phyloP scores from a whole-genome alignment of 2,797 vertebrate genomes.

The Zenarchopterus dispar region DNA sequence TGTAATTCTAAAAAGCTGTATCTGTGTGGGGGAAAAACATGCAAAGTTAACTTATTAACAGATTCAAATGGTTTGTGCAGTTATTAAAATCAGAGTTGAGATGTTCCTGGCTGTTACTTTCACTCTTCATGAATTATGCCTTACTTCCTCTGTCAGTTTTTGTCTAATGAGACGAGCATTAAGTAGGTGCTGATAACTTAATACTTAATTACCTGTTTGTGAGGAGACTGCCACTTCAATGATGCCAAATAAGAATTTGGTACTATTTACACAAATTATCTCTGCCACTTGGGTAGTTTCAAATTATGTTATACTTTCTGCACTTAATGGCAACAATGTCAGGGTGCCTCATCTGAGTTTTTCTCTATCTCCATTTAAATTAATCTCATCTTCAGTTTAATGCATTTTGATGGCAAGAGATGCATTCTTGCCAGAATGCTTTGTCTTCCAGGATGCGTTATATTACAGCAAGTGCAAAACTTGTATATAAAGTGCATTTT shows the following conservation, averaged over 20 bases:
- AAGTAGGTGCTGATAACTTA: slow-evolving; percentile 17
- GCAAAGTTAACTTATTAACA: slow-evolving; percentile 9
- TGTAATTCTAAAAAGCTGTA: slow-evolving; percentile 16
- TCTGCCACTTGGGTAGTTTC: slow-evolving; percentile 22
- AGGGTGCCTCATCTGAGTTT: slow-evolving; percentile 4
- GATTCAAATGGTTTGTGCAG: slow-evolving; percentile 4
- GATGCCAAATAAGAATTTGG: slow-evolving; percentile 19
- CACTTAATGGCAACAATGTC: slow-evolving; percentile 9
- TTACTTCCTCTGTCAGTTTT: slow-evolving; percentile 1
- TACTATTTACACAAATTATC: slow-evolving; percentile 3
- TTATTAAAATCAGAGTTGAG: background rate
- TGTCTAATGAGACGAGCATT: slow-evolving; percentile 34
- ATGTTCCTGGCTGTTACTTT: background rate
- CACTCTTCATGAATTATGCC: slow-evolving; percentile 3
- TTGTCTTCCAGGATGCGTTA: background rate
- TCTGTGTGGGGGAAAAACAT: slow-evolving; percentile 10
- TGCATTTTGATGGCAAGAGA: slow-evolving; percentile 18
- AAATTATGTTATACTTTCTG: slow-evolving; percentile 30
- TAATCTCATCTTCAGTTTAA: slow-evolving; percentile 12
- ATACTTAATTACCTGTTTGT: slow-evolving; percentile 12
- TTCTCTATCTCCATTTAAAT: background rate
- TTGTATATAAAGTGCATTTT: slow-evolving; percentile 35
- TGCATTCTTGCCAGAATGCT: background rate
- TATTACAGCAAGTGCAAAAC: slow-evolving; percentile 10
- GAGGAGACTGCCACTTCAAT: slow-evolving; percentile 5